A percentile compares a stretch with the other conserved stretches of the same genome.
Conservation (phyloP, 2,113 vertebrate genomes). For the Catharus minimus region DNA sequence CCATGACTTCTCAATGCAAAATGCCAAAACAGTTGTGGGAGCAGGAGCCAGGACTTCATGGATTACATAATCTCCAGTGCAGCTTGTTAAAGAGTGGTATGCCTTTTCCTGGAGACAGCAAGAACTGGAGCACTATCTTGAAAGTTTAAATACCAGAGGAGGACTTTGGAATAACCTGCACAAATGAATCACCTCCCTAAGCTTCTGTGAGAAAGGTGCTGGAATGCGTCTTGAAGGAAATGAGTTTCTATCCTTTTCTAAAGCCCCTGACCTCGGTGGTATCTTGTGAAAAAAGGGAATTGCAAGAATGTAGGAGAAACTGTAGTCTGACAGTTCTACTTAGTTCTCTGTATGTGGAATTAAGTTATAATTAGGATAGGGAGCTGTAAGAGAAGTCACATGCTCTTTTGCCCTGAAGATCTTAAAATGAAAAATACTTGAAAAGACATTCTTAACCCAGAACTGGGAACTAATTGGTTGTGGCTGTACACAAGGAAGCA, state of each 20-base stretch:
- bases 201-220: not conserved
- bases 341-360: not conserved
- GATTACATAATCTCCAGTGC: not conserved
- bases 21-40: not conserved
- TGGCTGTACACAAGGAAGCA: not conserved
- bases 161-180: not conserved
- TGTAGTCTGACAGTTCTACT: conserved; percentile 8
- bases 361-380: conserved; percentile 18
- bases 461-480: conserved; percentile 12
- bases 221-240: not conserved
- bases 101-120: not conserved
- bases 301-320: conserved; percentile 19
- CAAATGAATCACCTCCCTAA: not conserved
- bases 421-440: conserved; percentile 18
- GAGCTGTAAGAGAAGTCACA: conserved; percentile 14
- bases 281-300: conserved; percentile 1
- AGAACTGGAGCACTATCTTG: not conserved
- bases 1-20: not conserved
- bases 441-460: conserved; percentile 6
- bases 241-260: not conserved
- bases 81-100: not conserved
- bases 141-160: not conserved
- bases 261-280: not conserved
- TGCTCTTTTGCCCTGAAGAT: conserved; percentile 3
- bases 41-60: not conserved